These are phyloP conservation scores for Linnaemya tessellans DNA, from an alignment of 2,888 invertebrate genomes.

Conservation along the genomic window DNA sequence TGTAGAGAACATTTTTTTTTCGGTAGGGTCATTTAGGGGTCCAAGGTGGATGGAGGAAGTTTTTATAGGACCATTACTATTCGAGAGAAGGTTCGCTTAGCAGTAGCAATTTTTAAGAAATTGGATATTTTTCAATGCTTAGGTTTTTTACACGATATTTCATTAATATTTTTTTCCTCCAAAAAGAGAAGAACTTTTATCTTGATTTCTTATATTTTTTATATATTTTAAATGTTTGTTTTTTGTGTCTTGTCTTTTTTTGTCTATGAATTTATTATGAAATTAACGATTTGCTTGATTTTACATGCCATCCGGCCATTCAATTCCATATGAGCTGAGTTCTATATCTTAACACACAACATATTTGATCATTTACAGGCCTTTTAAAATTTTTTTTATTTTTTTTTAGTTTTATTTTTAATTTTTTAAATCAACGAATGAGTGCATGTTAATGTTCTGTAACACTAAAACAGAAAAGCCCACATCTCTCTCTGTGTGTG, in stretches of 20 bases:
- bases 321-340: neutral
- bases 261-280: neutral
- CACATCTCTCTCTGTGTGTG: too few relatives aligned
- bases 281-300: constrained; percentile 1
- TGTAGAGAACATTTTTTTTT: too few relatives aligned
- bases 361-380: constrained; percentile 21
- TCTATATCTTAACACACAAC: neutral
- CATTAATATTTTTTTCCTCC: too few relatives aligned
- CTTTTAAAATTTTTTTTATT: neutral
- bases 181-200: neutral
- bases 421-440: constrained; percentile 52
- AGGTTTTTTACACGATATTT: too few relatives aligned
- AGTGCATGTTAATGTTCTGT: constrained; percentile 50
- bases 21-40: too few relatives aligned
- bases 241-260: neutral
- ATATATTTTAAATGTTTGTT: neutral
- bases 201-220: neutral
- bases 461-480: constrained; percentile 1
- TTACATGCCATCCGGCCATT: neutral
- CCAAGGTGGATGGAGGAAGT: too few relatives aligned
- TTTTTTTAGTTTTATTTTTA: constrained; percentile 24
- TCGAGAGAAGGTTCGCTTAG: too few relatives aligned
- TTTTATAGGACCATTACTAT: neutral
- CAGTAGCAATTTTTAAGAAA: too few relatives aligned
- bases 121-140: too few relatives aligned